Evolutionary conservation across 2,797 vertebrate species (phyloP).

Genomic region (Notolepis coatsorum): DNA sequence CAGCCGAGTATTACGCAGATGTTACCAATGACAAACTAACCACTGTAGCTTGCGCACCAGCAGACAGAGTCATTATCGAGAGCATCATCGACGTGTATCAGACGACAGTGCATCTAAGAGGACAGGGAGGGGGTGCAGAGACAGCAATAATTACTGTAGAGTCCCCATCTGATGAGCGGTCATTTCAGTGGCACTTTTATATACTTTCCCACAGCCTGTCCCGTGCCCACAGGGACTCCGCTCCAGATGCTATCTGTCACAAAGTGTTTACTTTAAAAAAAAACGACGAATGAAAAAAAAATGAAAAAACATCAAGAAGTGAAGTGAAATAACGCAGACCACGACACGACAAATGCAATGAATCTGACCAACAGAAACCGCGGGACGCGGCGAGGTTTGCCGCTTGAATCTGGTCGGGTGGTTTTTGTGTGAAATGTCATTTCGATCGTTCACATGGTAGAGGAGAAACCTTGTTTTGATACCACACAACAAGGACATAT

Average conservation of each 20-base stretch:
- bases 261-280: slow-evolving; percentile 76
- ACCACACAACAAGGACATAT: slow-evolving; percentile 57
- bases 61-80: slow-evolving; percentile 46
- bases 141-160: slow-evolving; percentile 76
- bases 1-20: slow-evolving; percentile 7
- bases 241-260: slow-evolving; percentile 77
- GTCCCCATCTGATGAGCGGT: slow-evolving; percentile 79
- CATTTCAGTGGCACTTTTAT: slow-evolving; percentile 77
- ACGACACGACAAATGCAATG: slow-evolving; percentile 1
- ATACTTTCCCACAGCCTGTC: slow-evolving; percentile 87
- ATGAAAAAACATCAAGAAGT: slow-evolving; percentile 54
- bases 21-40: slow-evolving; percentile 1
- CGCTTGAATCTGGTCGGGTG: slow-evolving; percentile 6
- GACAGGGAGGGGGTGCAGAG: slow-evolving; percentile 78
- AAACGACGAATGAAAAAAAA: slow-evolving; percentile 63
- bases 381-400: no score
- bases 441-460: slow-evolving; percentile 39
- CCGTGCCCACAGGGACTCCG: slow-evolving; percentile 68
- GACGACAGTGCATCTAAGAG: slow-evolving; percentile 59
- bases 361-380: background rate
- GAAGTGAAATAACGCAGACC: slow-evolving; percentile 24
- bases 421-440: slow-evolving; percentile 26
- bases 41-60: slow-evolving; percentile 24
- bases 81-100: slow-evolving; percentile 40
- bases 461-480: slow-evolving; percentile 38